phyloP scores from a whole-genome alignment of 2,888 invertebrate species.

The Dasypolia templi region DNA sequence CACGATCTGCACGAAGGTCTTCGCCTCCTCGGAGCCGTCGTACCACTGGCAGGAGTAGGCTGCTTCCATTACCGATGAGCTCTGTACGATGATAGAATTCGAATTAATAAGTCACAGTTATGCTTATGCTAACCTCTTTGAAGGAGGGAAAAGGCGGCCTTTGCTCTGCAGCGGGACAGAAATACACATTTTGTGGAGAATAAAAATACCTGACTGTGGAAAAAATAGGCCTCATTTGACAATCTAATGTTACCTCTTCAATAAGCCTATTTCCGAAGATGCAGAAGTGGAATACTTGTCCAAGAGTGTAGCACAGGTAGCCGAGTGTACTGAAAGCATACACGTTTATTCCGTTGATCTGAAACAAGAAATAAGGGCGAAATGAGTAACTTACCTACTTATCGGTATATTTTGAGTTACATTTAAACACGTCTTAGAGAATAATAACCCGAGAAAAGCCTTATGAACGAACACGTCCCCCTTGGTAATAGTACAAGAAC shows the following conservation, averaged over 20 bases:
- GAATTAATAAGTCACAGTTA: too few relatives aligned
- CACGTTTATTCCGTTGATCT: conserved; percentile 94
- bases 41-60: conserved; percentile 98
- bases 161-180: too few relatives aligned
- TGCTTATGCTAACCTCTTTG: too few relatives aligned
- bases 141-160: too few relatives aligned
- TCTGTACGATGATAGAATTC: too few relatives aligned
- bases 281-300: conserved; percentile 96
- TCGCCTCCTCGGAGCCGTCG: conserved; percentile 97
- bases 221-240: too few relatives aligned
- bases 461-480: too few relatives aligned
- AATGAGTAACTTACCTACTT: not conserved
- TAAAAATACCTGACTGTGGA: too few relatives aligned
- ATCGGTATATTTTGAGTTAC: not conserved
- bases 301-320: conserved; percentile 94
- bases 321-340: conserved; percentile 95
- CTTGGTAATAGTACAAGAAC: too few relatives aligned
- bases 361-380: conserved; percentile 52
- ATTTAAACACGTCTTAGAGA: too few relatives aligned
- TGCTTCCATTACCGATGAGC: conserved; percentile 97
- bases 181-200: too few relatives aligned
- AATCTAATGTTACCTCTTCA: conserved; percentile 97
- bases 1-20: conserved; percentile 97
- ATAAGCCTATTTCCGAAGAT: conserved; percentile 96
- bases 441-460: too few relatives aligned